Conservation (phyloP, 2,888 invertebrate species). For the Drosophila acutilabella region DNA sequence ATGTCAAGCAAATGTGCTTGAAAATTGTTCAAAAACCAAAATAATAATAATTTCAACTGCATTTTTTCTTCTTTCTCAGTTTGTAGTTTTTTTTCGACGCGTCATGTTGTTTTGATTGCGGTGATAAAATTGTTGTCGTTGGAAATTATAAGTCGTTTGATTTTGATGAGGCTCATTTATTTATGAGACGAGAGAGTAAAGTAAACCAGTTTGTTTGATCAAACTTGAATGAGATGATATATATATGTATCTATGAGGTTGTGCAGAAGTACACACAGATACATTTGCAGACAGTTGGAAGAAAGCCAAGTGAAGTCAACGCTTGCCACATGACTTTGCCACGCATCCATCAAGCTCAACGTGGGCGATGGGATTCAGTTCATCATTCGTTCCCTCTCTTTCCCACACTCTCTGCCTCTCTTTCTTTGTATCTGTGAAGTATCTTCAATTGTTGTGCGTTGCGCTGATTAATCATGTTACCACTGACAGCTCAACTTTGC, state of each 20-base stretch:
- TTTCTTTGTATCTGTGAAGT: constrained; percentile 19
- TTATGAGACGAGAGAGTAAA: constrained; percentile 7
- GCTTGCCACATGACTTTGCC: constrained; percentile 47
- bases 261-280: constrained; percentile 15
- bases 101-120: constrained; percentile 71
- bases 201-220: constrained; percentile 34
- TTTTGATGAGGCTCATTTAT: constrained; percentile 60
- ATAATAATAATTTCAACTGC: constrained; percentile 72
- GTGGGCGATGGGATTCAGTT: constrained; percentile 49
- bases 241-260: constrained; percentile 9
- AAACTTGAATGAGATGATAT: constrained; percentile 22
- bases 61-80: constrained; percentile 35
- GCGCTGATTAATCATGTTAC: constrained; percentile 78
- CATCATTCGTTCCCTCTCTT: constrained; percentile 4
- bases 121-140: constrained; percentile 53
- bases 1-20: constrained; percentile 75
- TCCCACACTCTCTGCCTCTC: background rate
- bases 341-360: constrained; percentile 53
- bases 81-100: constrained; percentile 39
- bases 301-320: constrained; percentile 42
- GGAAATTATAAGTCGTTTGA: constrained; percentile 60
- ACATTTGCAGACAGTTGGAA: constrained; percentile 16
- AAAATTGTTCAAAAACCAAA: constrained; percentile 55
- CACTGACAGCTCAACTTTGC: constrained; percentile 80
- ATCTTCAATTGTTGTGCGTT: constrained; percentile 71